A percentile compares a stretch with the other conserved stretches of the same genome.
Conservation (phyloP, 2,888 invertebrate genomes). For the Sthenelais limicola region DNA sequence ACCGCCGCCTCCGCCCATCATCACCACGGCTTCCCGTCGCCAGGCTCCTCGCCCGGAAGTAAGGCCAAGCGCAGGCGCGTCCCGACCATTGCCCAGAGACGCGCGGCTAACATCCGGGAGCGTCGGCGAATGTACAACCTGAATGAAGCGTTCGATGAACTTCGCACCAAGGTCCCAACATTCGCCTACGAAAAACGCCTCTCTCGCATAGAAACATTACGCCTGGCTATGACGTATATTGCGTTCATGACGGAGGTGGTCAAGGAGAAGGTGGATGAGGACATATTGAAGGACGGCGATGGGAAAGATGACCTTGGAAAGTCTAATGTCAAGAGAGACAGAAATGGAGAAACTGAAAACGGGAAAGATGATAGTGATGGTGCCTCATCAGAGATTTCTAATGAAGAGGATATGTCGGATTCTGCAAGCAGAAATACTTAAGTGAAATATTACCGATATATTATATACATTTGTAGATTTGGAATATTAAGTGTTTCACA, state of each 20-base stretch:
- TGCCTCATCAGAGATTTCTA: no score
- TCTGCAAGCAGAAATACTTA: no score
- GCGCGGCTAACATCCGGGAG: conserved; percentile 93
- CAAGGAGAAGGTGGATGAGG: no score
- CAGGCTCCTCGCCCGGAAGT: background rate
- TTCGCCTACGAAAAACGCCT: conserved; percentile 53
- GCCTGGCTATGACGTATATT: conserved; percentile 95
- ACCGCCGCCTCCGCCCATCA: background rate
- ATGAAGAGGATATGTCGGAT: no score
- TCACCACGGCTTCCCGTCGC: conserved; percentile 6
- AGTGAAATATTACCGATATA: no score
- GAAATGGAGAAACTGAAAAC: no score
- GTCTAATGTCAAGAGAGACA: no score
- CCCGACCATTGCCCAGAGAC: conserved; percentile 72
- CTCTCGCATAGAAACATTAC: conserved; percentile 81
- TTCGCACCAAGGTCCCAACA: conserved; percentile 74
- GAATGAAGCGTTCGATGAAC: conserved; percentile 91
- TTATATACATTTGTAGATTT: no score
- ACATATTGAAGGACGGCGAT: no score
- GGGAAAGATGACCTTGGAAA: no score
- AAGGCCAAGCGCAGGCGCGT: conserved; percentile 49
- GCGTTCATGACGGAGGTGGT: conserved; percentile 89
- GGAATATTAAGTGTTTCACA: no score
- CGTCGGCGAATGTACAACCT: conserved; percentile 92
- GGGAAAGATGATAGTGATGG: no score